These are phyloP conservation scores for Hucho hucho DNA, from an alignment of 2,113 vertebrate species.

Conservation along the genomic window DNA sequence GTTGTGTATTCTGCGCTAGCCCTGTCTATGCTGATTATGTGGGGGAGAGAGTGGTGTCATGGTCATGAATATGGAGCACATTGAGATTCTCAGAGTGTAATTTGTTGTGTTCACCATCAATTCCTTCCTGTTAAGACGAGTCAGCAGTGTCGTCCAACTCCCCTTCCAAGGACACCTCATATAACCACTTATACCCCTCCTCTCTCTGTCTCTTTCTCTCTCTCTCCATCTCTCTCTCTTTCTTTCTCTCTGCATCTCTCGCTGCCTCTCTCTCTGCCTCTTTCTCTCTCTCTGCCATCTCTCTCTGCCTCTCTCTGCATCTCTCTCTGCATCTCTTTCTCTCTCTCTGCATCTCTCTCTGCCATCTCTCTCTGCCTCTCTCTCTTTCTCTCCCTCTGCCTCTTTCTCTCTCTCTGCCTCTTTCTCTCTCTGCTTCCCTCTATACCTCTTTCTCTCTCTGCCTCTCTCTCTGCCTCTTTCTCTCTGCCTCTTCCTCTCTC, in stretches of 20 bases:
- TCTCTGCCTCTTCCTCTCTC: background rate
- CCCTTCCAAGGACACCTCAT: slow-evolving; percentile 66
- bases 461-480: background rate
- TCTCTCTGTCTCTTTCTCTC: background rate
- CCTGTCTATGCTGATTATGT: slow-evolving; percentile 33
- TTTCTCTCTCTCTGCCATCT: too few relatives aligned
- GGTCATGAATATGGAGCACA: slow-evolving; percentile 66
- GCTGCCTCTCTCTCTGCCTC: too few relatives aligned
- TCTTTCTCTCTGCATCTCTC: too few relatives aligned
- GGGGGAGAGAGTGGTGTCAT: slow-evolving; percentile 35
- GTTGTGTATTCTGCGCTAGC: slow-evolving; percentile 39
- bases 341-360: background rate
- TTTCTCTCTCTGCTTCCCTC: background rate
- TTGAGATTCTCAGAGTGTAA: slow-evolving; percentile 52
- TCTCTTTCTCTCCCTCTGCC: background rate
- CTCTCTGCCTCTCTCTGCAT: background rate
- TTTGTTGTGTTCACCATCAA: slow-evolving; percentile 64
- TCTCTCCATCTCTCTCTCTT: too few relatives aligned
- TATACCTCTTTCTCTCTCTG: too few relatives aligned
- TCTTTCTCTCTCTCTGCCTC: too few relatives aligned
- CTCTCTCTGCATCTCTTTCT: background rate
- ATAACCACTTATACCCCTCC: slow-evolving; percentile 31
- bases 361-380: too few relatives aligned
- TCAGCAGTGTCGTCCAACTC: slow-evolving; percentile 67
- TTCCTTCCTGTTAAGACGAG: slow-evolving; percentile 66